A percentile compares a stretch with the other conserved stretches of the same genome.
phyloP scores from a whole-genome alignment of 1,140 invertebrate genomes.

The Octopus sinensis region DNA sequence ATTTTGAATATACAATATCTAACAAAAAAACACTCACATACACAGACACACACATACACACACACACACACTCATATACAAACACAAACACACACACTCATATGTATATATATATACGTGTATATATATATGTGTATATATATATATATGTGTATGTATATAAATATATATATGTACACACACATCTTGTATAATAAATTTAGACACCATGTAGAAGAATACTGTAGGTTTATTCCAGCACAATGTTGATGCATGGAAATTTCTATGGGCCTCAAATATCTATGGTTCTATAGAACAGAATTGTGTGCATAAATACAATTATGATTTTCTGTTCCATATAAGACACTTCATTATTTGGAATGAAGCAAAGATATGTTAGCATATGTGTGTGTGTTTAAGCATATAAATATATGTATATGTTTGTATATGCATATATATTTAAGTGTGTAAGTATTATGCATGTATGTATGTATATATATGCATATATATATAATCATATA shows the following conservation, averaged over 20 bases:
- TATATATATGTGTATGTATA: not conserved
- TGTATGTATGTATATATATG: not conserved
- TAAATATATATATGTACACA: not conserved
- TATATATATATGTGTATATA: not conserved
- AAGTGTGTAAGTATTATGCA: not conserved
- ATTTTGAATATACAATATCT: too few species aligned
- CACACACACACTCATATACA: not conserved
- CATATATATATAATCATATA: not conserved
- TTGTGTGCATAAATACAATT: too few species aligned
- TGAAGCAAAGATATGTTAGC: not conserved
- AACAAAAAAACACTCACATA: too few species aligned
- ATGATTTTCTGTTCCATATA: too few species aligned
- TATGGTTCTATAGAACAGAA: too few species aligned
- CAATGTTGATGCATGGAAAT: too few species aligned
- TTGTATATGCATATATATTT: not conserved
- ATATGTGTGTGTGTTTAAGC: not conserved
- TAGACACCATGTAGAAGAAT: too few species aligned
- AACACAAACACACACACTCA: not conserved
- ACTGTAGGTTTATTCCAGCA: too few species aligned
- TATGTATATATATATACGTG: not conserved
- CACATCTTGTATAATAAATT: not conserved
- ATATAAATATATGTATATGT: not conserved
- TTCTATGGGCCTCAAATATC: too few species aligned
- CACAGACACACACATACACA: too few species aligned
- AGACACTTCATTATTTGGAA: too few species aligned